A percentile compares a stretch with the other conserved stretches of the same genome.
These are phyloP conservation scores for Morelia viridis DNA, from an alignment of 2,797 vertebrate species.

Conservation along the genomic window DNA sequence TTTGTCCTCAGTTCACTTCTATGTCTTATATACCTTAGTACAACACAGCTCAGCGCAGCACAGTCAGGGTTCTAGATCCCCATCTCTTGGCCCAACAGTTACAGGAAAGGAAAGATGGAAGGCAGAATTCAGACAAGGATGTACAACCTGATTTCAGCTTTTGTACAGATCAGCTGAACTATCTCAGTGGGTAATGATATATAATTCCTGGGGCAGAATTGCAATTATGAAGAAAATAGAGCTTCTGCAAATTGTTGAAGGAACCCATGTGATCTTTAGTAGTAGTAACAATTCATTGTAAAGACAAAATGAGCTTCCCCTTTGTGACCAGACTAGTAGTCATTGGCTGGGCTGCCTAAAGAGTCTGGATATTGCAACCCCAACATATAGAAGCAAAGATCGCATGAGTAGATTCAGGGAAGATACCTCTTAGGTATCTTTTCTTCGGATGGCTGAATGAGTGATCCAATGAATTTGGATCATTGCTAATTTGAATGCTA, in stretches of 20 bases:
- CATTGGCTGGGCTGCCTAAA: not conserved
- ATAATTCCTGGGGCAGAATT: not conserved
- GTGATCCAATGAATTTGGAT: slow-evolving; percentile 56
- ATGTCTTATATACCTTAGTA: not conserved
- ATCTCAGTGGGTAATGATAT: not conserved
- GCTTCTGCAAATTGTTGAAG: slow-evolving; percentile 23
- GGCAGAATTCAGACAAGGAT: not conserved
- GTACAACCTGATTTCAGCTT: not conserved
- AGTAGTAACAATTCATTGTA: slow-evolving; percentile 3
- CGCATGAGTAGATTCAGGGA: slow-evolving; percentile 51
- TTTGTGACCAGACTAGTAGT: slow-evolving; percentile 4
- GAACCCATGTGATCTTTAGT: not conserved
- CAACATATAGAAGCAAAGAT: slow-evolving; percentile 47
- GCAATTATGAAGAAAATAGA: not conserved
- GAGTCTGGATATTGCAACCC: not conserved
- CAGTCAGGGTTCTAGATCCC: not conserved
- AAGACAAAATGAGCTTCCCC: not conserved
- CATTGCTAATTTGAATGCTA: slow-evolving; percentile 10
- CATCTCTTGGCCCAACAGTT: rapidly evolving
- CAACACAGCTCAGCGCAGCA: not conserved
- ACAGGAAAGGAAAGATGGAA: not conserved
- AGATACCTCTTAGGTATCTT: slow-evolving; percentile 56
- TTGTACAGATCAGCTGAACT: not conserved
- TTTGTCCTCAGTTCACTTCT: not conserved
- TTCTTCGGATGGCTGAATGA: slow-evolving; percentile 58